These are phyloP conservation scores for Myotis davidii DNA, from an alignment of 2,113 vertebrate genomes.

Conservation along the genomic window DNA sequence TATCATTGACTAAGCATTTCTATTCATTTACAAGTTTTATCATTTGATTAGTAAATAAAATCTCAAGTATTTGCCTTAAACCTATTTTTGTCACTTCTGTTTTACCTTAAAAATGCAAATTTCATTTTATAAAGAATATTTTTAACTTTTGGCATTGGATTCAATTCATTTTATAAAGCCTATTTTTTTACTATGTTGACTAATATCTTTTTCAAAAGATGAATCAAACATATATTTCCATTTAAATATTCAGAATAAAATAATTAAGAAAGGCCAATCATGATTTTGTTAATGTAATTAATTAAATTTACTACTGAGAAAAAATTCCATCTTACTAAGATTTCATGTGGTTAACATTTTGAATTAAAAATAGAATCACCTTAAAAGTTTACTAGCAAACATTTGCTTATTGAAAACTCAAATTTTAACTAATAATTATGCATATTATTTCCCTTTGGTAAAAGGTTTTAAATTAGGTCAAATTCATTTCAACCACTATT, in stretches of 20 bases:
- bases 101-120: conserved; percentile 52
- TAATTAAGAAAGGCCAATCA: neutral
- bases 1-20: neutral
- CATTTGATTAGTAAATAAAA: conserved; percentile 41
- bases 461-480: neutral
- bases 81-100: conserved; percentile 1
- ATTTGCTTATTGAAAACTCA: neutral
- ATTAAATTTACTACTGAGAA: neutral
- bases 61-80: neutral
- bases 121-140: neutral
- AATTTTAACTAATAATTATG: neutral
- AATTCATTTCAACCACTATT: conserved; percentile 1
- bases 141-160: neutral
- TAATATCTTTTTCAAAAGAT: neutral
- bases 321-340: neutral
- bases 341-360: conserved; percentile 15
- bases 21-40: neutral
- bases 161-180: neutral
- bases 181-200: neutral
- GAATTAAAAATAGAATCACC: neutral
- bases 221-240: neutral
- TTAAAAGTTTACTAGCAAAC: neutral
- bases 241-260: conserved; percentile 40
- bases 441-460: neutral
- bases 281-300: conserved; percentile 29